Evolutionary conservation across 2,888 invertebrate species (phyloP), one percentile per base, ranked within the genome.

Genomic region (Lagria hirta): DNA sequence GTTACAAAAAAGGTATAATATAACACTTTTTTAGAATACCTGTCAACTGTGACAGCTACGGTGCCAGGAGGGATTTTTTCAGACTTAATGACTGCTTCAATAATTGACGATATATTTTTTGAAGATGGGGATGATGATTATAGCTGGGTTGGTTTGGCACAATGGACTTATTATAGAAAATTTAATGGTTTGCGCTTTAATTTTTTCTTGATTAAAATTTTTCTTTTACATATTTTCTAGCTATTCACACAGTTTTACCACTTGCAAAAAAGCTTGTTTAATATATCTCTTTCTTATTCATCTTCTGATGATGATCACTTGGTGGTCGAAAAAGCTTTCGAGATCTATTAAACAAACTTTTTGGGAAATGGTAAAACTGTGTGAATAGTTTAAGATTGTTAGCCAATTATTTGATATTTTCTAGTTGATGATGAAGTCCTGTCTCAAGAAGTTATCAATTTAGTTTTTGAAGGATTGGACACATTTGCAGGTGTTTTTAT

Each of bases 391-490:
- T 24, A 8, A 8, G 8, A 5, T 24, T 24, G 8, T 24, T n/a
- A 24, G 8, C 24, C n/a, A 24, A 27, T n/a, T n/a, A n/a, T n/a
- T n/a, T n/a, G n/a, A n/a, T n/a, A n/a, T 22, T 22, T 69, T 72
- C 40, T 49, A 75, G 76, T 70, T 17, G 54, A 65, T n/a, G 34
- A 61, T 15, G 51, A 55, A 4, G 32, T 69, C 14, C 52, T 72
- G 29, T 53, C 60, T 43, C 62, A 61, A 52, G 62, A 70, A 16
- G 68, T 70, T 41, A 59, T 79, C 5, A 64, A 75, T 50, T 65
- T 96, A 41, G 82, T 88, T 3, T 83, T 91, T 42, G 81, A 92
- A 57, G 96, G 96, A 1, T 68, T 97, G 28, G 96, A 97, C 66
- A 94, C 95, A 0, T 78, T 89, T 42, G 78, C 90, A 2, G 77